Evolutionary conservation across 2,113 vertebrate genomes (phyloP).

Genomic region (Narcine bancroftii): DNA sequence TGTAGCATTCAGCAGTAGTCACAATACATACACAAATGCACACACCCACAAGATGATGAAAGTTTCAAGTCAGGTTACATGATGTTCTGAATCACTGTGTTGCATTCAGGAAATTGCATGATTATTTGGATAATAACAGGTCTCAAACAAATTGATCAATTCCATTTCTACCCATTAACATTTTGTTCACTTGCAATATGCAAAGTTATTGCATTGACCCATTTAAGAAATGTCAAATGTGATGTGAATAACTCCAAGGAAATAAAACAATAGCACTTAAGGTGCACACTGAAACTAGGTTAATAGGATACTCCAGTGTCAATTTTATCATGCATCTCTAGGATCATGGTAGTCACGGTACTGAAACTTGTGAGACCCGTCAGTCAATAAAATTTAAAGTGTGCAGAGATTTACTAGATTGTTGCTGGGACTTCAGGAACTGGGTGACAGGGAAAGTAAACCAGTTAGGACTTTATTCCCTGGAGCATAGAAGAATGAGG

Average conservation of each 20-base stretch:
- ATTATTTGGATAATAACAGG: neutral
- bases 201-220: neutral
- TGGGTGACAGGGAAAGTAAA: too few relatives aligned
- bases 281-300: neutral
- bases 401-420: too few relatives aligned
- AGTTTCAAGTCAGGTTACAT: neutral
- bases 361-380: neutral
- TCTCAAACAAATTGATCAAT: neutral
- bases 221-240: neutral
- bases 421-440: too few relatives aligned
- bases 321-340: neutral
- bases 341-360: neutral
- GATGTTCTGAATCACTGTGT: neutral
- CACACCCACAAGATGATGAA: constrained; percentile 2
- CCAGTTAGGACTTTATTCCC: too few relatives aligned
- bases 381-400: too few relatives aligned
- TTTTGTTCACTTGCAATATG: neutral
- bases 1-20: neutral
- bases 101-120: neutral
- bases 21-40: too few relatives aligned
- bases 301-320: neutral
- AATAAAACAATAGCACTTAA: neutral
- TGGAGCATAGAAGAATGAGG: too few relatives aligned
- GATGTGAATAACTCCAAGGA: neutral
- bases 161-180: neutral